Evolutionary conservation across 2,113 vertebrate genomes (phyloP).

Genomic region (Zootoca vivipara): DNA sequence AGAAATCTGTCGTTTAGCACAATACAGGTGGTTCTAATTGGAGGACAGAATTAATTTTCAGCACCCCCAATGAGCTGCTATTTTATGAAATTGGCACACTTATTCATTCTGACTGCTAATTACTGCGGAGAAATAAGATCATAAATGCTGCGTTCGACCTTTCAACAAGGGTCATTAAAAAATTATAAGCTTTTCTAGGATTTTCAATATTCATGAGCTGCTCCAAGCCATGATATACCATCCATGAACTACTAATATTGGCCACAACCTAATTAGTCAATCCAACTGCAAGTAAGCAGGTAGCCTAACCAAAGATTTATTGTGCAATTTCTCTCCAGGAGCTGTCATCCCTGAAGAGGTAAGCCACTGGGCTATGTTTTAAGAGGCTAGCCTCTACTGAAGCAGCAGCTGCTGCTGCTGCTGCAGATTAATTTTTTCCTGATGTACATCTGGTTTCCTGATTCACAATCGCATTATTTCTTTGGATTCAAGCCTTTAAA

Average conservation of each 20-base stretch:
- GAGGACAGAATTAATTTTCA: conserved; percentile 19
- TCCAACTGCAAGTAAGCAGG: background rate
- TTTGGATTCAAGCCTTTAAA: background rate
- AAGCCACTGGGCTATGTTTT: background rate
- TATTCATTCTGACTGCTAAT: conserved; percentile 34
- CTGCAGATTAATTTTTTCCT: background rate
- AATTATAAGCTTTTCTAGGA: conserved; percentile 36
- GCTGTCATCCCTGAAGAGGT: background rate
- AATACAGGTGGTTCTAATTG: conserved; percentile 27
- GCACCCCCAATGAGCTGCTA: conserved; percentile 27
- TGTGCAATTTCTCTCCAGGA: background rate
- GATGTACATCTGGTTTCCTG: too few species aligned
- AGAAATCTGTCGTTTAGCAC: conserved; percentile 11
- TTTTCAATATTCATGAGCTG: conserved; percentile 40
- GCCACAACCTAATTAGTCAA: background rate
- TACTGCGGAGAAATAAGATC: conserved; percentile 25
- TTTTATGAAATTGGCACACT: conserved; percentile 31
- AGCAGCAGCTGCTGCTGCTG: background rate
- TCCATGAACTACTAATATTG: conserved; percentile 14
- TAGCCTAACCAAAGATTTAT: background rate
- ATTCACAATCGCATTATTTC: background rate
- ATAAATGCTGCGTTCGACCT: conserved; percentile 19
- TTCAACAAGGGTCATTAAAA: conserved; percentile 34
- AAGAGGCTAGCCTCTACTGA: background rate
- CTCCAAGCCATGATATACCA: background rate